A percentile compares a stretch with the other conserved stretches of the same genome.
Evolutionary conservation across 2,113 vertebrate species (phyloP).

Genomic region (Hippolais icterina): DNA sequence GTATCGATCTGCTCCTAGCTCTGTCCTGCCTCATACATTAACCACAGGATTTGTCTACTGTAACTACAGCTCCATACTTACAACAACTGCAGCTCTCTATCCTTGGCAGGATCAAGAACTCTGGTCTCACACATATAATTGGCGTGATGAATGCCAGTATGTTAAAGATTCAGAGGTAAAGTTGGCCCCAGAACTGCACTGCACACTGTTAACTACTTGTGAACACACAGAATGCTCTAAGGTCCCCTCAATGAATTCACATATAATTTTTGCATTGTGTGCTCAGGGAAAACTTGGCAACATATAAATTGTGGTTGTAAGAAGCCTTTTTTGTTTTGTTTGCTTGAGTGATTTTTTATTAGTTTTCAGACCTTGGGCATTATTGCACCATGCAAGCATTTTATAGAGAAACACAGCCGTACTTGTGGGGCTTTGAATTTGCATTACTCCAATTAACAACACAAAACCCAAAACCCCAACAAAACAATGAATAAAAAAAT

Average conservation of each 20-base stretch:
- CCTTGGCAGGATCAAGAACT: background rate
- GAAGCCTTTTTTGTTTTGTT: background rate
- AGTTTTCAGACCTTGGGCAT: background rate
- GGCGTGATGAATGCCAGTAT: background rate
- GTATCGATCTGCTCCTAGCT: background rate
- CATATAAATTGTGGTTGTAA: background rate
- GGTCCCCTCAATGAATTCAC: background rate
- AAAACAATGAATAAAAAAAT: background rate
- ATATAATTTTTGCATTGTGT: background rate
- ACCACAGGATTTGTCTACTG: background rate
- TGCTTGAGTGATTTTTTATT: background rate
- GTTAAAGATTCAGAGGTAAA: background rate
- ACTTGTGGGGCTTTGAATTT: background rate
- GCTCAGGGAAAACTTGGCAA: background rate
- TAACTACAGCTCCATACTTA: background rate
- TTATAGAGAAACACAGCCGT: background rate
- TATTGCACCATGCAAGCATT: background rate
- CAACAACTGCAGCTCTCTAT: background rate
- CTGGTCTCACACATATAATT: background rate
- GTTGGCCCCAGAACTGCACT: background rate
- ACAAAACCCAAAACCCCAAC: background rate
- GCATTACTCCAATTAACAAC: background rate
- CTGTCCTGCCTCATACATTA: background rate
- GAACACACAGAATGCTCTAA: background rate
- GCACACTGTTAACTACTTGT: background rate